A percentile compares a stretch with the other conserved stretches of the same genome.
Evolutionary conservation across 2,797 vertebrate genomes (phyloP).

Genomic region (Chelon labrosus): DNA sequence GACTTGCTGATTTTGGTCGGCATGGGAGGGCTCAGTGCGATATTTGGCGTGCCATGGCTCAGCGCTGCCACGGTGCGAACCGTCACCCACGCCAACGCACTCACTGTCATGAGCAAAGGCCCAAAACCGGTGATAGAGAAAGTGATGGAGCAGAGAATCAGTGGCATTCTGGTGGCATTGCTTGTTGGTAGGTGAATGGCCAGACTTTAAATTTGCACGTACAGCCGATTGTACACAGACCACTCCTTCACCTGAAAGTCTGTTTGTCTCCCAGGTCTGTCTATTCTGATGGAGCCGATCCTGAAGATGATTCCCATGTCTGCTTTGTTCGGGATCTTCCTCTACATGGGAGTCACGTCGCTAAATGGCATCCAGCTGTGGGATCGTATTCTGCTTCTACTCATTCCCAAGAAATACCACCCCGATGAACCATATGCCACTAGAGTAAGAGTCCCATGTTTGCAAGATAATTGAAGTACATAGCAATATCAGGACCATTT

Average conservation of each 20-base stretch:
- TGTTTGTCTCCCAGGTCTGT: constrained; percentile 86
- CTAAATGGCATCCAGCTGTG: constrained; percentile 96
- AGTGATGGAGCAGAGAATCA: constrained; percentile 95
- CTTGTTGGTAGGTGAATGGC: constrained; percentile 89
- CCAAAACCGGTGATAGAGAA: constrained; percentile 88
- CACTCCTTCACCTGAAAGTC: constrained; percentile 11
- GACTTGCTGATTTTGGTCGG: constrained; percentile 94
- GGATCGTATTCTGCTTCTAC: constrained; percentile 91
- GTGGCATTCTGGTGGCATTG: constrained; percentile 91
- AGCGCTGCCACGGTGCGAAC: constrained; percentile 95
- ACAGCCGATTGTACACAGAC: not conserved
- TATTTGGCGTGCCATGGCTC: constrained; percentile 98
- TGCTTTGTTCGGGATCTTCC: constrained; percentile 96
- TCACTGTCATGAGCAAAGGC: constrained; percentile 93
- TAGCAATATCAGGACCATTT: no score
- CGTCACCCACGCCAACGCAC: constrained; percentile 95
- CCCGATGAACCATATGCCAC: constrained; percentile 89
- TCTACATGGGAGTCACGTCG: constrained; percentile 98
- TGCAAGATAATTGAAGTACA: not conserved
- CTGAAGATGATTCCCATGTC: constrained; percentile 92
- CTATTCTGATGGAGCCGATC: constrained; percentile 96
- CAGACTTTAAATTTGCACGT: not conserved
- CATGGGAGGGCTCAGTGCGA: constrained; percentile 91
- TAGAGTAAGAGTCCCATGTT: constrained; percentile 80
- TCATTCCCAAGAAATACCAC: constrained; percentile 95